Evolutionary conservation across 2,888 invertebrate species (phyloP).

Genomic region (Helobdella robusta): DNA sequence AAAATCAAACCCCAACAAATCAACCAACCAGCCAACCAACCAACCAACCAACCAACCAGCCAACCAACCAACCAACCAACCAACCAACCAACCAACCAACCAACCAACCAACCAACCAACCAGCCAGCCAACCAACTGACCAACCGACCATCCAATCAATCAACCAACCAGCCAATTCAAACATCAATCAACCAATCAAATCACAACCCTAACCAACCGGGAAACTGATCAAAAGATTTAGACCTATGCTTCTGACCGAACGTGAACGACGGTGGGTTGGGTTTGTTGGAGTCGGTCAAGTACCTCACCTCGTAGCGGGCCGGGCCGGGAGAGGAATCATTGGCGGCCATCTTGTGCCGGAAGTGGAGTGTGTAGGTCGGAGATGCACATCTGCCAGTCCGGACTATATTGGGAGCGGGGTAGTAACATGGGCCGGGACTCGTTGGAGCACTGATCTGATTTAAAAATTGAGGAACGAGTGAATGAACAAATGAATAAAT

Average conservation of each 20-base stretch:
- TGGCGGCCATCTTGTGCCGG: neutral
- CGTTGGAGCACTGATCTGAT: slow-evolving; percentile 23
- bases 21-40: no score
- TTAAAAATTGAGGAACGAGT: no score
- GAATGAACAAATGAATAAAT: no score
- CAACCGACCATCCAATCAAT: no score
- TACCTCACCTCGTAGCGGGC: slow-evolving; percentile 44
- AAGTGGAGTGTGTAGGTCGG: neutral
- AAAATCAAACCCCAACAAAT: no score
- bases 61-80: no score
- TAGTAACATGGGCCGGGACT: slow-evolving; percentile 32
- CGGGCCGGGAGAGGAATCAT: slow-evolving; percentile 40
- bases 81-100: no score
- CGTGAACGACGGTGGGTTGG: slow-evolving; percentile 11
- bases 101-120: no score
- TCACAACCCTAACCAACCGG: neutral
- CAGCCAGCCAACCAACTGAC: no score
- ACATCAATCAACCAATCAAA: neutral
- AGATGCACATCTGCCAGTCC: slow-evolving; percentile 36
- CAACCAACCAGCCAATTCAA: neutral
- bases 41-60: no score
- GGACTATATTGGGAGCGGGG: slow-evolving; percentile 34
- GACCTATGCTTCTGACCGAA: slow-evolving; percentile 8
- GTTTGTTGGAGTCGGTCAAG: slow-evolving; percentile 37
- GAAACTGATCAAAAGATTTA: neutral